Conservation (phyloP, 2,888 invertebrate species). For the Mycogona germanica region DNA sequence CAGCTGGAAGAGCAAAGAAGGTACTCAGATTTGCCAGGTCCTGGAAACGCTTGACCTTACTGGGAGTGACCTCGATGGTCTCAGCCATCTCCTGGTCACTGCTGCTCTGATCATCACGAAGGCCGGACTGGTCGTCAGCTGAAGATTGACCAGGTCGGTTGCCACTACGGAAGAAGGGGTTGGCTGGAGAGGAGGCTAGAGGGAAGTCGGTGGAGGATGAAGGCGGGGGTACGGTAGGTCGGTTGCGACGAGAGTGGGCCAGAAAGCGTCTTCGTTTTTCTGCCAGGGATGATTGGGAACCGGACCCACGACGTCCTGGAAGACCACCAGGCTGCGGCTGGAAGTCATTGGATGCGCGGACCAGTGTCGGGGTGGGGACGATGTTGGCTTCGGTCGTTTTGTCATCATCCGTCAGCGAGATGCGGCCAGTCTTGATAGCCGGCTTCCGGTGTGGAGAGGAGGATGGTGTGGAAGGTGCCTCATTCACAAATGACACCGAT, state of each 20-base stretch:
- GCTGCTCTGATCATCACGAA: neutral
- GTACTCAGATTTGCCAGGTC: neutral
- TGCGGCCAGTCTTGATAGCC: constrained; percentile 1
- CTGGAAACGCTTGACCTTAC: constrained; percentile 9
- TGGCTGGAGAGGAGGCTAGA: neutral
- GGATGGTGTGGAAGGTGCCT: neutral
- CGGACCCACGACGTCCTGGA: neutral
- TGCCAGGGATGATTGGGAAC: constrained; percentile 6
- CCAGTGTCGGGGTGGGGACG: constrained; percentile 8
- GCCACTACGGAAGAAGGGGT: too few relatives aligned
- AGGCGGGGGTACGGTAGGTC: neutral
- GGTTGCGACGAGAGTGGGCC: neutral
- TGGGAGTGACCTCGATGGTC: constrained; percentile 12
- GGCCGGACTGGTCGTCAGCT: neutral
- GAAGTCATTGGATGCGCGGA: neutral
- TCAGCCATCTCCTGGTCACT: constrained; percentile 14
- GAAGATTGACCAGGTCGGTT: neutral
- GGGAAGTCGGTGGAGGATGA: neutral
- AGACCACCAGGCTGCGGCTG: neutral
- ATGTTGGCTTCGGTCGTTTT: neutral
- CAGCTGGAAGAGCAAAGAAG: constrained; percentile 3
- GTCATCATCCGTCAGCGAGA: neutral
- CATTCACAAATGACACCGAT: too few relatives aligned
- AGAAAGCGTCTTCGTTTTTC: constrained; percentile 13
- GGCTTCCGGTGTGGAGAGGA: neutral